Base-by-base conservation (phyloP, 2,797 vertebrate species). In the Acestrorhynchus altus region DNA sequence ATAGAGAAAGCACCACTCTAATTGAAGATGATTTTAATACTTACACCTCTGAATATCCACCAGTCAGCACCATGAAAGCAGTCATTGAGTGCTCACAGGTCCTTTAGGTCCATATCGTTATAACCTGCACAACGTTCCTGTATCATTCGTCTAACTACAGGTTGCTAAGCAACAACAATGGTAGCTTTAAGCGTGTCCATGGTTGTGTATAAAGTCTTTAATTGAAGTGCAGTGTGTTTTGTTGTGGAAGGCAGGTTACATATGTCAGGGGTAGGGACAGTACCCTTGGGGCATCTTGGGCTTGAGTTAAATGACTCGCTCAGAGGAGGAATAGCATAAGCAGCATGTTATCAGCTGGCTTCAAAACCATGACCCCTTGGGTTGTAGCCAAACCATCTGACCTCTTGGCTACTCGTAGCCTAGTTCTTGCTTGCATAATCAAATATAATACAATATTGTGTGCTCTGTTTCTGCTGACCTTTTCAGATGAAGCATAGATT, bases 391-490 rank as follows among this genome's bases (percentile, higher is more conserved):
- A 20, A 40, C n/a, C 51, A 9, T 7, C 24, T n/a, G 46, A 68
- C 46, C 46, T 35, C 66, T 68, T 26, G 46, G 18, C 47, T 11
- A 39, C 66, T 46, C 20, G 16, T 51, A 35, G 24, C 66, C 47
- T 35, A 31, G 64, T 67, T 31, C 31, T 42, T 40, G n/a, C 16
- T 18, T 72, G 24, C 16, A 39, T 64, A 54, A 71, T 61, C 31
- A 52, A 49, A 52, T n/a, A 52, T n/a, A 46, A 59, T 31, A 24
- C 22, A n/a, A 54, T 9, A 54, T 49, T 35, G 66, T 77, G 61
- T 40, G 60, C 63, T 24, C 63, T 65, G 63, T 24, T 20, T 42
- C 63, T 42, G 39, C 22, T 46, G 63, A 65, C 39, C 63, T 65
- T 65, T 65, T 44, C 39, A 65, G 24, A 65, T 46, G 11, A 46